Evolutionary conservation across 2,888 invertebrate genomes (phyloP), one percentile per base, ranked within the genome.

Genomic region (Copidosoma aretas): DNA sequence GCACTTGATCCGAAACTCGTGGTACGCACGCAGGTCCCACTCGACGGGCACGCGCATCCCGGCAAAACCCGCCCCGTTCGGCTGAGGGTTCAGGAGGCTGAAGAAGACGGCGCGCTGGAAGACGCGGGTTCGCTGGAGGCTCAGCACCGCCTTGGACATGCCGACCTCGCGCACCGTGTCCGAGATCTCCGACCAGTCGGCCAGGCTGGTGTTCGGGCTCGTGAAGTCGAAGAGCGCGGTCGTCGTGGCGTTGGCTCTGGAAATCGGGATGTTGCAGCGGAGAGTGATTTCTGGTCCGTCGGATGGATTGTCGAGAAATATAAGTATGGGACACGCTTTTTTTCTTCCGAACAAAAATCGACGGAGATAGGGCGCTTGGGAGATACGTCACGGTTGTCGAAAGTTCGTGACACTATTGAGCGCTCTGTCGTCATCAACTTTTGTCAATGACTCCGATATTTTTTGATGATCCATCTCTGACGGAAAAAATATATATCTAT

Each of bases 41-140:
- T 83, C 78, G 12, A 84, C 85, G 17, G 83, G 75, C n/a, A 85
- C 86, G 71, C 88, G 81, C 71, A 89, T 85, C 15, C 90, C 90
- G 41, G 89, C 90, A 79, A 90, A 90, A 1, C 89, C 89, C 24
- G 90, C 90, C 0, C 90, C 90, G 73, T 90, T 90, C 12, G 86
- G 84, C 81, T 90, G 90, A 4, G 90, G 90, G 77, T 90, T 90
- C 24, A 90, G 77, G 59, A 90, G 80, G 3, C 88, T 87, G 75
- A 90, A 90, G 74, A 90, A 88, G 75, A 90, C 84, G 0, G 88
- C 90, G 78, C 89, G 81, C 77, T 89, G 87, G 73, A 88, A 90
- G 43, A 86, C 81, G 72, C 85, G 83, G 57, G 89, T 89, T 75
- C 87, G 86, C 76, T 90, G 90, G 41, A 90, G 80, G 10, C 85